These are phyloP conservation scores for Eidolon dupreanum DNA, from an alignment of 2,797 vertebrate species.

Conservation along the genomic window DNA sequence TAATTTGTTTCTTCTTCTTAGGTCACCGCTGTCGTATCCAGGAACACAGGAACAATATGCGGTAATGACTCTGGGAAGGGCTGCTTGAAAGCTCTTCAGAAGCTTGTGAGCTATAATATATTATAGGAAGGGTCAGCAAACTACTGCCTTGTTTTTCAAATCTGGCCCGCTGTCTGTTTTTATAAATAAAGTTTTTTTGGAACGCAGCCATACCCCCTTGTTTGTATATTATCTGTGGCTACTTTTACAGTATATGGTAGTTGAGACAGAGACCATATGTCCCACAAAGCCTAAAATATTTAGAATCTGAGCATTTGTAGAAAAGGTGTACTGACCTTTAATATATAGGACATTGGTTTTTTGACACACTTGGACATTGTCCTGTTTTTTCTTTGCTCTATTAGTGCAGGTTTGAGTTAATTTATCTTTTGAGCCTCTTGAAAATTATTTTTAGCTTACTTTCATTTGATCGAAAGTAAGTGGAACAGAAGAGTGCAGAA, in stretches of 20 bases:
- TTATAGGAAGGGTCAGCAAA: neutral
- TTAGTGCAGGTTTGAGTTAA: neutral
- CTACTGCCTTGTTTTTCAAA: neutral
- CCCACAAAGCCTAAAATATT: neutral
- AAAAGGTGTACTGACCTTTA: neutral
- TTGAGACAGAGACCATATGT: neutral
- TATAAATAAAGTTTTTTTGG: conserved; percentile 37
- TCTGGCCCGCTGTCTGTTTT: neutral
- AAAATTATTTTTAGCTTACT: neutral
- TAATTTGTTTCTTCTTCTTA: conserved; percentile 80
- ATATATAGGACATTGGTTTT: neutral
- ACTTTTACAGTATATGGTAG: neutral
- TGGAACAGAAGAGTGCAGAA: neutral
- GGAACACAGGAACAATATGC: conserved; percentile 96
- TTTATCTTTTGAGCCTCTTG: neutral
- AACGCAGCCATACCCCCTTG: neutral
- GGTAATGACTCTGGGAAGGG: conserved; percentile 85
- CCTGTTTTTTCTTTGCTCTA: neutral
- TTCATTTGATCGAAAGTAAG: neutral
- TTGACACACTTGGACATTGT: neutral
- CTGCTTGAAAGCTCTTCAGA: neutral
- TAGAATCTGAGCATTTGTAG: neutral
- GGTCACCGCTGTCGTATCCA: conserved; percentile 96
- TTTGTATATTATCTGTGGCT: neutral
- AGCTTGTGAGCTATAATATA: neutral